A percentile compares a stretch with the other conserved stretches of the same genome.
Conservation (phyloP, 2,797 vertebrate genomes). For the Thalassophryne amazonica region DNA sequence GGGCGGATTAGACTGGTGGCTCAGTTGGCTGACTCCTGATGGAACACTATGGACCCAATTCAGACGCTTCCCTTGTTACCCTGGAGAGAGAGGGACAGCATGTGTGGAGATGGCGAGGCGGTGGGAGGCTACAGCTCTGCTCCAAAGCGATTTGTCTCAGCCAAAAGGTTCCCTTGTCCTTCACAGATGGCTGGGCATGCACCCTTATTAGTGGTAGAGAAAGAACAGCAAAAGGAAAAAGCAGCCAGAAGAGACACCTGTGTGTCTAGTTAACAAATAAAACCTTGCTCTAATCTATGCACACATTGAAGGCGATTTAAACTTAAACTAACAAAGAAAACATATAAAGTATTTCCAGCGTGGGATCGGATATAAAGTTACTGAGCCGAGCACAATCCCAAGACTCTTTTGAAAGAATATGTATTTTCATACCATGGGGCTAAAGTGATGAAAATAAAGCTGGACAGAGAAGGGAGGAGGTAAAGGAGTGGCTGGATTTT, state of each 20-base stretch:
- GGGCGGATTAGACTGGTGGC: conserved; percentile 67
- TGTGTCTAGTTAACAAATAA: conserved; percentile 48
- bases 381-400: conserved; percentile 72
- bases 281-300: conserved; percentile 35
- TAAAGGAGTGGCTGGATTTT: conserved; percentile 36
- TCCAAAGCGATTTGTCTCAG: conserved; percentile 76
- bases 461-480: conserved; percentile 27
- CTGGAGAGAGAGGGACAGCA: conserved; percentile 39
- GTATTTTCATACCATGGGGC: conserved; percentile 60
- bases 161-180: conserved; percentile 78
- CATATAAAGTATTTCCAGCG: conserved; percentile 58
- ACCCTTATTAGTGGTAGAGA: conserved; percentile 55
- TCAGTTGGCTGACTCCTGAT: conserved; percentile 73
- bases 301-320: conserved; percentile 44
- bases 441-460: conserved; percentile 30
- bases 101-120: conserved; percentile 33
- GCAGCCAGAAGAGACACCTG: conserved; percentile 62
- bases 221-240: conserved; percentile 39
- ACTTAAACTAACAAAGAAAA: conserved; percentile 39
- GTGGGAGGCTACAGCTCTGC: conserved; percentile 48
- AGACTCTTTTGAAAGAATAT: conserved; percentile 67
- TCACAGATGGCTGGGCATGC: conserved; percentile 74
- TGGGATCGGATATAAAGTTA: conserved; percentile 51
- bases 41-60: conserved; percentile 66
- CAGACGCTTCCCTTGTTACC: conserved; percentile 70